A percentile compares a stretch with the other conserved stretches of the same genome.
Conservation (phyloP, 2,113 vertebrate genomes). For the Microtus pennsylvanicus region DNA sequence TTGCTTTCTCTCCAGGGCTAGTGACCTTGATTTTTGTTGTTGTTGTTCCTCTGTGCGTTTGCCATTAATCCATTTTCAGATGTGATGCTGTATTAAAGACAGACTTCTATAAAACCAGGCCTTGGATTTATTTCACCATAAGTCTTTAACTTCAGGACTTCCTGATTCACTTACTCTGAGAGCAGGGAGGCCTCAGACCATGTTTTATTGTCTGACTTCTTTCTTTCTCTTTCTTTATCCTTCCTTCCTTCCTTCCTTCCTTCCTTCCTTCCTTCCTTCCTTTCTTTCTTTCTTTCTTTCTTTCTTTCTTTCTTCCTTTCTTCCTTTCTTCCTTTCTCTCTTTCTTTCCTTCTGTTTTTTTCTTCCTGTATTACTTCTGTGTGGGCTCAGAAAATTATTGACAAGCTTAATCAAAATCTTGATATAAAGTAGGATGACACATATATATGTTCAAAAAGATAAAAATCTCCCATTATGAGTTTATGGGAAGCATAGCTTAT, state of each 20-base stretch:
- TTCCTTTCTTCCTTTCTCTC: not conserved
- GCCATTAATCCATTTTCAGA: not conserved
- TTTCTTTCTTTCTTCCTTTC: no score
- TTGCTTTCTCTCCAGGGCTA: not conserved
- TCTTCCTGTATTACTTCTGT: not conserved
- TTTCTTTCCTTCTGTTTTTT: no score
- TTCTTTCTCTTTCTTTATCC: no score
- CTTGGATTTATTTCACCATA: not conserved
- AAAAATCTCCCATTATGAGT: not conserved
- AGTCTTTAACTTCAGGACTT: not conserved
- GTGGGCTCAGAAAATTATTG: constrained; percentile 13
- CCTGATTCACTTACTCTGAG: not conserved
- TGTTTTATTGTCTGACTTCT: not conserved
- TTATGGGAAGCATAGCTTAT: not conserved
- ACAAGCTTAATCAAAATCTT: not conserved
- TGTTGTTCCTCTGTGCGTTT: not conserved
- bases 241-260: no score
- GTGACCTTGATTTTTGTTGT: not conserved
- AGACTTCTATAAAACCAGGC: not conserved
- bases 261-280: not conserved
- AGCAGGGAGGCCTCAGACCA: not conserved
- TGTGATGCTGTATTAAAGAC: not conserved
- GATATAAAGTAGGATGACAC: not conserved
- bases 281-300: no score
- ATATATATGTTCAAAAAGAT: not conserved